Base-by-base conservation (phyloP, 2,888 invertebrate genomes). In the Parasteatoda lunata region DNA sequence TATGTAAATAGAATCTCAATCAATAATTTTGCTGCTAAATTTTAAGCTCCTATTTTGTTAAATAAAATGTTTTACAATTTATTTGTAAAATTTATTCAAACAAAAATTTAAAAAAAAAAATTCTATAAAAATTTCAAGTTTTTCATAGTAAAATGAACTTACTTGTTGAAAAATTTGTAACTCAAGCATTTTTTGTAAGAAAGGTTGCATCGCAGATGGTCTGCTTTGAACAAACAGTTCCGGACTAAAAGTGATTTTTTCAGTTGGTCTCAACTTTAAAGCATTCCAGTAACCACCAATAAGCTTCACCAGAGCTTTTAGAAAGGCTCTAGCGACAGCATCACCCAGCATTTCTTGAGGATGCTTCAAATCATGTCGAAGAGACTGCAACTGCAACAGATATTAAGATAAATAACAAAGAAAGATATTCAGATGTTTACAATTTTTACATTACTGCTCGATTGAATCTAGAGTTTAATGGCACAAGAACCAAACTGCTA, bases 241-340 rank as follows among this genome's bases (percentile, higher is more conserved):
- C 78, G 95, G 94, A 92, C 96, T 95, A 91, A 98, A 98, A 6
- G 96, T 96, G 84, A 97, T 96, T 52, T 91, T 90, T 72, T 89
- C 87, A 4, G 89, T 89, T 48, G 82, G 89, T 52, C 77, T 81
- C 81, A 92, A 91, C 84, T 95, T 95, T 70, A 98, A 94, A 49
- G 97, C 98, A 92, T 98, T 97, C 89, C 97, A 94, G 92, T 98
- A 98, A 89, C 97, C 97, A 73, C 98, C 98, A 90, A 99, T 98
- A 79, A 99, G 93, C 92, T 96, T 96, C 11, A 98, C 98, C 89
- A 98, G 93, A 9, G 98, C 96, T 88, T 96, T 94, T 77, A 99
- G 93, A 93, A 99, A 99, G 66, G 98, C 96, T 91, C 97, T 94
- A 3, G 98, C 96, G 5, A 99, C 96, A 0, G 97, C 96, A 92